These are phyloP conservation scores for Catalaphyllia jardinei DNA, from an alignment of 64 coral and sea anemone genomes.

Conservation along the genomic window DNA sequence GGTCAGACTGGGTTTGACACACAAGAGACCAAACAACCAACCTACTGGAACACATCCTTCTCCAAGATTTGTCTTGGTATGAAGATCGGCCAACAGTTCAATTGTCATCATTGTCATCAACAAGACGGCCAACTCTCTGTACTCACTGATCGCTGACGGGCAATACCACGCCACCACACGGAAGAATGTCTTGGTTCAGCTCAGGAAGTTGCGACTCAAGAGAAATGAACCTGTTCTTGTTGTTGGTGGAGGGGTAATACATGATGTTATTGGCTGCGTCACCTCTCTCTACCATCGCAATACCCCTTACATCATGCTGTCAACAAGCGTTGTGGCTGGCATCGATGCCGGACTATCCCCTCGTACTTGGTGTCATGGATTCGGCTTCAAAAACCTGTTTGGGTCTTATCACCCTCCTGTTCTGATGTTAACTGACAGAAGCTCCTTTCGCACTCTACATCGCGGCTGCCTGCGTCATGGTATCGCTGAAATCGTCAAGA, in stretches of 20 bases:
- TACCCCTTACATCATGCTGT: conserved; percentile 80
- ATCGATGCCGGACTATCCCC: conserved; percentile 77
- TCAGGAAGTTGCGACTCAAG: conserved; percentile 55
- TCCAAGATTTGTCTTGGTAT: no score
- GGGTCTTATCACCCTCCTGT: conserved; percentile 77
- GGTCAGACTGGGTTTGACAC: no score
- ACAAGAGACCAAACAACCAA: no score
- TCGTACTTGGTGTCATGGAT: conserved; percentile 75
- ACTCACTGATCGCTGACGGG: no score
- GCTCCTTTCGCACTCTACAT: conserved; percentile 60
- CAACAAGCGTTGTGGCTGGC: conserved; percentile 67
- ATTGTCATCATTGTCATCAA: no score
- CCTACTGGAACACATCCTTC: no score
- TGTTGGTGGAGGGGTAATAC: conserved; percentile 66
- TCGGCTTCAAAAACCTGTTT: conserved; percentile 80
- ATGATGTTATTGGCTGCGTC: conserved; percentile 68
- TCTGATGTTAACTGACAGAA: conserved; percentile 63
- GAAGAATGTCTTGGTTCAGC: conserved; percentile 56
- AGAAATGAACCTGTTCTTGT: conserved; percentile 74
- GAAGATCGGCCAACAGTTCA: no score
- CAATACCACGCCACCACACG: no score
- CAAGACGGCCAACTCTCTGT: no score
- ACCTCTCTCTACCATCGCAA: conserved; percentile 77
- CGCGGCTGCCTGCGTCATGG: conserved; percentile 71
- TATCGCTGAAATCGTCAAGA: conserved; percentile 81